Percentiles rank a stretch among this genome's conserved stretches.
Evolutionary conservation across 2,797 vertebrate genomes (phyloP).

Genomic region (Syndactyla subalaris): DNA sequence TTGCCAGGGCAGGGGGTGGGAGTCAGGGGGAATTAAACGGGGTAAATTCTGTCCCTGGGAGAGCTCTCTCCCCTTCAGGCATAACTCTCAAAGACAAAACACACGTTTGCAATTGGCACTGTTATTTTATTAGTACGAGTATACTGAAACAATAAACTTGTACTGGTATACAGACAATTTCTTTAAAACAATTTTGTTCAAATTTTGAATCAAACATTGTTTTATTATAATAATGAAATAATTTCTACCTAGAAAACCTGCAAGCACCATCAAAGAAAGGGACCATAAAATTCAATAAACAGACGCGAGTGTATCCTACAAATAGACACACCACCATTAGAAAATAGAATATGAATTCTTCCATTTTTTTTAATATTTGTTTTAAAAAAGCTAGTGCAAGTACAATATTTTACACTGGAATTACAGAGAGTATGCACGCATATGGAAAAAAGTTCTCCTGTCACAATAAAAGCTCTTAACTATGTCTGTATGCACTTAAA

Average conservation of each 20-base stretch:
- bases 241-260: constrained; percentile 97
- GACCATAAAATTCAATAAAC: constrained; percentile 97
- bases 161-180: constrained; percentile 95
- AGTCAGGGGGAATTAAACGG: not conserved
- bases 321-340: constrained; percentile 95
- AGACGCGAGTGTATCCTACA: constrained; percentile 94
- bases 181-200: constrained; percentile 95
- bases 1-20: rapidly evolving
- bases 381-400: constrained; percentile 97
- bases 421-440: constrained; percentile 94
- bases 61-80: not conserved
- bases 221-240: constrained; percentile 97
- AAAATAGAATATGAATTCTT: constrained; percentile 94
- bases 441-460: constrained; percentile 88
- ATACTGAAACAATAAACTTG: constrained; percentile 93
- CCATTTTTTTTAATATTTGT: constrained; percentile 89
- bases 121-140: constrained; percentile 96
- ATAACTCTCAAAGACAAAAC: constrained; percentile 17
- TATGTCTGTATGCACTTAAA: constrained; percentile 85
- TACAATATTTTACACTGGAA: constrained; percentile 94
- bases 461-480: constrained; percentile 89
- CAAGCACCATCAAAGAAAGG: constrained; percentile 98
- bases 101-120: constrained; percentile 87
- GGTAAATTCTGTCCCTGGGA: not conserved
- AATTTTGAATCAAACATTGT: constrained; percentile 97